A percentile compares a stretch with the other conserved stretches of the same genome.
Conservation (phyloP, 2,888 invertebrate genomes). For the Andrena fulva region DNA sequence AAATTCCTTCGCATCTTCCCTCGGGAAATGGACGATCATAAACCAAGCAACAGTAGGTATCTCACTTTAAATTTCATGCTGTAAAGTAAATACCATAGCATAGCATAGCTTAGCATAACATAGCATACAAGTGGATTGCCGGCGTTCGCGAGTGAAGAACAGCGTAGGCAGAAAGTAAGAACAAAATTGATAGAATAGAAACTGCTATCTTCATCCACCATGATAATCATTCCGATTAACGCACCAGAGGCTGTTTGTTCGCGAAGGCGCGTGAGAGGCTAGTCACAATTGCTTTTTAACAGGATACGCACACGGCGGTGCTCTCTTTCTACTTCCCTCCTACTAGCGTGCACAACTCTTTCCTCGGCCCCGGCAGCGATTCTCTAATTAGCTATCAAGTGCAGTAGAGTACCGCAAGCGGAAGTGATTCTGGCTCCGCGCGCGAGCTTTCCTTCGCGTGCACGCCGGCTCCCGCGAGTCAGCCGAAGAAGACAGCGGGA, state of each 20-base stretch:
- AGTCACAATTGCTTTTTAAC: conserved; percentile 44
- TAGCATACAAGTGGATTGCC: neutral
- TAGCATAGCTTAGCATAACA: no score
- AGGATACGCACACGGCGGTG: conserved; percentile 41
- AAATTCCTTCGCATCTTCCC: no score
- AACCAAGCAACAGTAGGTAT: no score
- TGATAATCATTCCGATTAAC: conserved; percentile 62
- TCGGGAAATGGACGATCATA: no score
- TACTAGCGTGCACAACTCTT: conserved; percentile 31
- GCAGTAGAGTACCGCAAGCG: conserved; percentile 77
- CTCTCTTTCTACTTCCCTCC: neutral
- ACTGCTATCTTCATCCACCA: conserved; percentile 31
- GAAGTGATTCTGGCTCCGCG: conserved; percentile 75
- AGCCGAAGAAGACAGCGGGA: conserved; percentile 47
- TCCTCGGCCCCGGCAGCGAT: conserved; percentile 68
- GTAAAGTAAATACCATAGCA: no score
- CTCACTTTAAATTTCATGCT: no score
- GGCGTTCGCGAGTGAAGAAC: neutral
- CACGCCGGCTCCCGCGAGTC: conserved; percentile 17
- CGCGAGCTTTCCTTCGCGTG: conserved; percentile 57
- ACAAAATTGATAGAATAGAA: conserved; percentile 21
- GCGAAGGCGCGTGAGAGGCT: conserved; percentile 67
- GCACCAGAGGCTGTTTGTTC: conserved; percentile 49
- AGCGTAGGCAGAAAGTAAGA: conserved; percentile 21
- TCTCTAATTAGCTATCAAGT: conserved; percentile 77